These are phyloP conservation scores for Actenoides hombroni DNA, from an alignment of 2,113 vertebrate genomes.

Conservation along the genomic window DNA sequence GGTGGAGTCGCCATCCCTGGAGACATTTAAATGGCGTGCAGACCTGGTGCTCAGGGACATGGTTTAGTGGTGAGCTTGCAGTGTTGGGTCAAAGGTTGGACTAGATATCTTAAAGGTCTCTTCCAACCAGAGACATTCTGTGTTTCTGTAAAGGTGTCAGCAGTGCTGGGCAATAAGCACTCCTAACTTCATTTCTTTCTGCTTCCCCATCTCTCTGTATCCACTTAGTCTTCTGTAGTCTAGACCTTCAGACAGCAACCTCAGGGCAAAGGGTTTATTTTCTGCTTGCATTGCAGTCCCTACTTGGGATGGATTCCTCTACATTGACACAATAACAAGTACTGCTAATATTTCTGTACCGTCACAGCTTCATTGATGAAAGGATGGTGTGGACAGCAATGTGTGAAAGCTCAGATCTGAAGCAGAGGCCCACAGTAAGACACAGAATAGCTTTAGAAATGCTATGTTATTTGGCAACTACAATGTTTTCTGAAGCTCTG, in stretches of 20 bases:
- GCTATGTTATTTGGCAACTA: conserved; percentile 3
- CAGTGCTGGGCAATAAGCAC: neutral
- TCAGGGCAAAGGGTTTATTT: neutral
- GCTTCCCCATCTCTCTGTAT: neutral
- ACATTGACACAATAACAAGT: neutral
- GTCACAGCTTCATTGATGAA: neutral
- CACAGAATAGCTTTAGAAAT: neutral
- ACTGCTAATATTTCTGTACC: neutral
- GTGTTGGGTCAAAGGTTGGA: too few species aligned
- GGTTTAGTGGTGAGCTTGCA: too few species aligned
- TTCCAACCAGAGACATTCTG: too few species aligned
- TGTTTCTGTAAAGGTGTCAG: neutral
- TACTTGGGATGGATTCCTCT: neutral
- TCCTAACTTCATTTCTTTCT: neutral
- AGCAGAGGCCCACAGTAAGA: neutral
- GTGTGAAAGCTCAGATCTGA: neutral
- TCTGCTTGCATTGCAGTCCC: neutral
- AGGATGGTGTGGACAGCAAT: neutral
- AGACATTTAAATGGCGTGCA: too few species aligned
- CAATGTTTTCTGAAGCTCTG: neutral
- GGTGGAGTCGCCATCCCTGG: too few species aligned
- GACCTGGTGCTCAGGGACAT: too few species aligned
- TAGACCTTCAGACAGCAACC: neutral
- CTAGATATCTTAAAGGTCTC: too few species aligned
- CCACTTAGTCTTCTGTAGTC: neutral